These are phyloP conservation scores for Macrobrachium rosenbergii DNA, from an alignment of 1,140 invertebrate genomes.

Conservation along the genomic window DNA sequence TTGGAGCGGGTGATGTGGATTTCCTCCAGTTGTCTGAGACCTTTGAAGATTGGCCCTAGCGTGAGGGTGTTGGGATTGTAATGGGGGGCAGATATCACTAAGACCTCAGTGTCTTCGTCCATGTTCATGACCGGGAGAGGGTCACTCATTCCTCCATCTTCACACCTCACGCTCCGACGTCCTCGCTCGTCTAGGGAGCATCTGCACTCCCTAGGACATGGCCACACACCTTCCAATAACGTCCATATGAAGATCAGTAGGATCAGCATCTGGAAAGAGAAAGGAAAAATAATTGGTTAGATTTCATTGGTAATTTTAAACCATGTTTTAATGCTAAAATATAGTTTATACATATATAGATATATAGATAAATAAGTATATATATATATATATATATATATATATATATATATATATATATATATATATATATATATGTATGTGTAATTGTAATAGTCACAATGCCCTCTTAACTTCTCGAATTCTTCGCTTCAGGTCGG, in stretches of 20 bases:
- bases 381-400: slow-evolving; percentile 19
- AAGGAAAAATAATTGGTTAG: not conserved
- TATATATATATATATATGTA: slow-evolving; percentile 7
- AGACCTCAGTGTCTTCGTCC: slow-evolving; percentile 76
- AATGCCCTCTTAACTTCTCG: too few relatives aligned
- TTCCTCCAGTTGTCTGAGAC: slow-evolving; percentile 79
- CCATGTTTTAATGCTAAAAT: not conserved
- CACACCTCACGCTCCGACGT: slow-evolving; percentile 71
- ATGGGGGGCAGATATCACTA: slow-evolving; percentile 79
- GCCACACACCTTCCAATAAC: slow-evolving; percentile 8
- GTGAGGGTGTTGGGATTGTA: slow-evolving; percentile 78
- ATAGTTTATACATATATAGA: slow-evolving; percentile 5
- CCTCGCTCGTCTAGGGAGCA: slow-evolving; percentile 69
- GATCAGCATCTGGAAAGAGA: slow-evolving; percentile 40
- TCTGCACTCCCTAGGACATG: slow-evolving; percentile 68
- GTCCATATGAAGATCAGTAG: slow-evolving; percentile 37
- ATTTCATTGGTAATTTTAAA: not conserved
- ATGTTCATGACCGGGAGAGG: slow-evolving; percentile 76
- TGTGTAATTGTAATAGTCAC: not conserved
- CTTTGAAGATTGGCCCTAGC: slow-evolving; percentile 81
- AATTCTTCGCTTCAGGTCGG: too few relatives aligned
- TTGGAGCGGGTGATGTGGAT: slow-evolving; percentile 82
- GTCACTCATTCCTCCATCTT: slow-evolving; percentile 75
- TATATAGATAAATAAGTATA: slow-evolving; percentile 1
- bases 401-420: slow-evolving; percentile 27